phyloP scores from a whole-genome alignment of 2,888 invertebrate genomes.

The Cephus runcator region DNA sequence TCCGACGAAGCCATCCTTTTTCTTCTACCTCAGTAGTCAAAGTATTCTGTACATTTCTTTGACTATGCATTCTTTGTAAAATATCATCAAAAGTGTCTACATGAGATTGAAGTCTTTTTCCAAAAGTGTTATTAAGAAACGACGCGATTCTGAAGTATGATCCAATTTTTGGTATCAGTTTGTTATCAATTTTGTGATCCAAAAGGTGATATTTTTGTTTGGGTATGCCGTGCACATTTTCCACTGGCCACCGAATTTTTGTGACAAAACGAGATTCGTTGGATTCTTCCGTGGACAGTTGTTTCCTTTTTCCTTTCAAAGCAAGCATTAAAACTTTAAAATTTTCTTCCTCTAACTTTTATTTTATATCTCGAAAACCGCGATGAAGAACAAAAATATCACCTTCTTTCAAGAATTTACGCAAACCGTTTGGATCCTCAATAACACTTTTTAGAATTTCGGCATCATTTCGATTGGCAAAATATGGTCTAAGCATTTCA shows the following conservation, averaged over 20 bases:
- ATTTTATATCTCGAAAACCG: slow-evolving; percentile 28
- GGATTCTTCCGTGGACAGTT: slow-evolving; percentile 29
- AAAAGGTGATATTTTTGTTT: slow-evolving; percentile 23
- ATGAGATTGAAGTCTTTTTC: slow-evolving; percentile 31
- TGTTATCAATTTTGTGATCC: slow-evolving; percentile 30
- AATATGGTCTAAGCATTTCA: slow-evolving; percentile 27
- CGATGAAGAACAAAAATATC: slow-evolving; percentile 29
- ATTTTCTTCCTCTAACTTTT: slow-evolving; percentile 15
- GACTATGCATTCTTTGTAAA: slow-evolving; percentile 16
- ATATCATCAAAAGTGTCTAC: slow-evolving; percentile 16
- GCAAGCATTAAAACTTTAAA: slow-evolving; percentile 34
- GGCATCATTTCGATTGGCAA: slow-evolving; percentile 32
- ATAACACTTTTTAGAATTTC: slow-evolving; percentile 27
- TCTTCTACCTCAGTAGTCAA: slow-evolving; percentile 24
- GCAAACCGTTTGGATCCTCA: slow-evolving; percentile 18
- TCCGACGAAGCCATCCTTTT: slow-evolving; percentile 19
- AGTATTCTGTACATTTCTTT: slow-evolving; percentile 15
- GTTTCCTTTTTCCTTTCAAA: slow-evolving; percentile 32
- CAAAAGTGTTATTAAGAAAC: slow-evolving; percentile 26
- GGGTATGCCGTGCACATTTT: slow-evolving; percentile 28
- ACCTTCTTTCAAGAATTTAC: slow-evolving; percentile 18
- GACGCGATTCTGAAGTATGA: slow-evolving; percentile 22
- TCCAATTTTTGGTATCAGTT: slow-evolving; percentile 19
- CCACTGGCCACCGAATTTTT: slow-evolving; percentile 30
- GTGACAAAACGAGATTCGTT: slow-evolving; percentile 33